These are phyloP conservation scores for Zingel zingel DNA, from an alignment of 2,113 vertebrate genomes.

Conservation along the genomic window DNA sequence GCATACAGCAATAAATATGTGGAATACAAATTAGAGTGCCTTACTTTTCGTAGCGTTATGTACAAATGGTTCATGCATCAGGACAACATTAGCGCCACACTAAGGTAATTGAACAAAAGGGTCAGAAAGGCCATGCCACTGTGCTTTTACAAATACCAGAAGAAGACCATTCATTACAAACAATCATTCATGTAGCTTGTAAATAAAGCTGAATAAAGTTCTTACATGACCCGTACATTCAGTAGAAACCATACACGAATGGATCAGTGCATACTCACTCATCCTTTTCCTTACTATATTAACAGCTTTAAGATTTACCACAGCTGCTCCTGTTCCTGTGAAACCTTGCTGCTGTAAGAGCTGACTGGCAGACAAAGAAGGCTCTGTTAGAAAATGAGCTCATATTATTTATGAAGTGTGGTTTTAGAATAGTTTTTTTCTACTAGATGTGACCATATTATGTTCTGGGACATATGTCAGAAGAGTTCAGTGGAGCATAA, in stretches of 20 bases:
- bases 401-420: constrained; percentile 34
- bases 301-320: constrained; percentile 8
- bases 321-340: constrained; percentile 47
- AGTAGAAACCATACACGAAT: background rate
- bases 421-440: background rate
- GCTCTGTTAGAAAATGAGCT: constrained; percentile 23
- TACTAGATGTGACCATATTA: background rate
- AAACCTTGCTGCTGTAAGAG: constrained; percentile 37
- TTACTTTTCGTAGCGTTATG: no score
- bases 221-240: background rate
- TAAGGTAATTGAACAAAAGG: no score
- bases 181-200: background rate
- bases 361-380: background rate
- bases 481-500: background rate
- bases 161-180: constrained; percentile 6
- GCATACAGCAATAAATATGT: no score
- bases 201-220: background rate
- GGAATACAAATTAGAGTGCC: no score
- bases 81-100: no score
- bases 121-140: no score
- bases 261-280: background rate
- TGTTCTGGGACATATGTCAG: background rate
- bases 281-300: constrained; percentile 12
- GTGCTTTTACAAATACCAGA: no score
- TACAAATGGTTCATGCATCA: no score